phyloP scores from a whole-genome alignment of 2,888 invertebrate genomes.

The Ypsolopha sequella region DNA sequence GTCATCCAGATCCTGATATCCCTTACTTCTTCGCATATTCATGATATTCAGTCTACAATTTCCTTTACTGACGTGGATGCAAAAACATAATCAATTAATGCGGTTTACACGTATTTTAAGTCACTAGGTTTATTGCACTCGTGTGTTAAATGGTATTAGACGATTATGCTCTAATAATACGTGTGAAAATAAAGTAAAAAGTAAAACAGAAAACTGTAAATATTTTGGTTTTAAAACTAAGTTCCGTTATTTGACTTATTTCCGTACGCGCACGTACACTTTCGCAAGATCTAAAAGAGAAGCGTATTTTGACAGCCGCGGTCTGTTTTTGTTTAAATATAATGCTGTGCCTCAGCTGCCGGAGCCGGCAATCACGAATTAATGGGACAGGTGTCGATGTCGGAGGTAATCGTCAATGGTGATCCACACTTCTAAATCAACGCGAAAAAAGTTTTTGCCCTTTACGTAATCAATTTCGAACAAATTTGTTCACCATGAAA shows the following conservation, averaged over 20 bases:
- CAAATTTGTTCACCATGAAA: no score
- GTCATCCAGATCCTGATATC: constrained; percentile 74
- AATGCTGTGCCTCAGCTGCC: no score
- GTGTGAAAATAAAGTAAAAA: not conserved
- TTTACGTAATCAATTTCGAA: no score
- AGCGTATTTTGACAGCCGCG: no score
- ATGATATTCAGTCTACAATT: not conserved
- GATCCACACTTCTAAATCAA: no score
- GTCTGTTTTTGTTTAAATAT: no score
- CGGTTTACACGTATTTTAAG: not conserved
- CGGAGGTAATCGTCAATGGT: no score
- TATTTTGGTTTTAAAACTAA: constrained; percentile 8
- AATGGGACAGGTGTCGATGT: no score
- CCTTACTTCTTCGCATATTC: constrained; percentile 66
- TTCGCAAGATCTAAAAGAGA: no score
- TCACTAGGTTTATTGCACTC: not conserved
- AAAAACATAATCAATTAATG: not conserved
- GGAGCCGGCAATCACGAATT: no score
- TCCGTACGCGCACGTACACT: no score
- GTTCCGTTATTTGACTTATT: constrained; percentile 8
- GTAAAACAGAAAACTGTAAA: not conserved
- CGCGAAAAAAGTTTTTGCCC: no score
- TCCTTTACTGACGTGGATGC: constrained; percentile 36
- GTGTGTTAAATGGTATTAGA: not conserved
- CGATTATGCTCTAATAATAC: not conserved